A percentile compares a stretch with the other conserved stretches of the same genome.
Conservation (phyloP, 2,888 invertebrate genomes). For the Drosophila anomalata region DNA sequence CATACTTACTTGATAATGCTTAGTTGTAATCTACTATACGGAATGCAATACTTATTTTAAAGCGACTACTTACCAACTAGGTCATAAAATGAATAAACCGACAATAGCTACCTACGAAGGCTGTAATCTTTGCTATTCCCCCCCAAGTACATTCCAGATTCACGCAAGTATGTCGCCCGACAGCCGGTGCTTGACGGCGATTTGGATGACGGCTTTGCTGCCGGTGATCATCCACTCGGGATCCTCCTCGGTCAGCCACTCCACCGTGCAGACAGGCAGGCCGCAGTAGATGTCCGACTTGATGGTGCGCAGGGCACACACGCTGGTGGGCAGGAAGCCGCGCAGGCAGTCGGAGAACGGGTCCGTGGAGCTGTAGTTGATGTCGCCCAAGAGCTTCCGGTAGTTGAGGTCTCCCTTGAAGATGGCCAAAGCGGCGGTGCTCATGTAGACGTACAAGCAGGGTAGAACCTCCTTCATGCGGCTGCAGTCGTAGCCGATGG, state of each 20-base stretch:
- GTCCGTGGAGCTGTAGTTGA: slow-evolving; percentile 89
- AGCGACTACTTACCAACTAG: slow-evolving; percentile 57
- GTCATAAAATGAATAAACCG: slow-evolving; percentile 59
- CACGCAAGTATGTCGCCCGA: slow-evolving; percentile 28
- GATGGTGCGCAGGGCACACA: slow-evolving; percentile 92
- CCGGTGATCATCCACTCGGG: slow-evolving; percentile 93
- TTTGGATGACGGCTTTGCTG: slow-evolving; percentile 91
- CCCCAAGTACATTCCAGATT: neutral
- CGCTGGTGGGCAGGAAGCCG: slow-evolving; percentile 91
- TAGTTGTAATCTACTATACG: slow-evolving; percentile 66
- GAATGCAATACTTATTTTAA: slow-evolving; percentile 69
- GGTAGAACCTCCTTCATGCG: slow-evolving; percentile 89
- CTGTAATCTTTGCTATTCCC: slow-evolving; percentile 5
- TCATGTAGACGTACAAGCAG: slow-evolving; percentile 89
- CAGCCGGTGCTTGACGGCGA: slow-evolving; percentile 70
- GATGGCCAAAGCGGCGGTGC: slow-evolving; percentile 88
- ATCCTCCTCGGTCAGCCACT: slow-evolving; percentile 85
- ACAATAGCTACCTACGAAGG: slow-evolving; percentile 47
- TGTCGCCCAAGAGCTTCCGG: slow-evolving; percentile 94
- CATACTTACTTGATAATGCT: slow-evolving; percentile 69
- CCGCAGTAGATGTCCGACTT: slow-evolving; percentile 96
- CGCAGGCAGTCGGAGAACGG: slow-evolving; percentile 85
- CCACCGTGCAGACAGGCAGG: slow-evolving; percentile 87
- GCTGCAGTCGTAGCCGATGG: slow-evolving; percentile 90
- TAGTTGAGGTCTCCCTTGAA: slow-evolving; percentile 99